Evolutionary conservation across 2,888 invertebrate species (phyloP).

Genomic region (Brassicogethes aeneus): DNA sequence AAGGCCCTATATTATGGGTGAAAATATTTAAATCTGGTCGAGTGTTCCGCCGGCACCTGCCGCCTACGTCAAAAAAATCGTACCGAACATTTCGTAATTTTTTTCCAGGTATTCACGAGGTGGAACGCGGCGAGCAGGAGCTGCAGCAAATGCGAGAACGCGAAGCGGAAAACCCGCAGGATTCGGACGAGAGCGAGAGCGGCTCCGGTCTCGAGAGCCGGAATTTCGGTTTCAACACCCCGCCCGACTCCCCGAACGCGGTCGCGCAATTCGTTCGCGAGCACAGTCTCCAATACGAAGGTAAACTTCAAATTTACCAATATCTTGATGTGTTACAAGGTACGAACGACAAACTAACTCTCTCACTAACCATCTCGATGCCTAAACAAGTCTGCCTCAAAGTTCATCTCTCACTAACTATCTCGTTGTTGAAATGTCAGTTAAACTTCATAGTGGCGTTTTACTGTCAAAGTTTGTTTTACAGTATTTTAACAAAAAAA

Average conservation of each 20-base stretch:
- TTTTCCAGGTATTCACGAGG: slow-evolving; percentile 74
- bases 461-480: too few species aligned
- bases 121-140: slow-evolving; percentile 74
- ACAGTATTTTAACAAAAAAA: too few species aligned
- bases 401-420: too few species aligned
- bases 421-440: too few species aligned
- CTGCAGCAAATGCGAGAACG: slow-evolving; percentile 51
- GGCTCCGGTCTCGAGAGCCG: slow-evolving; percentile 54
- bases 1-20: too few species aligned
- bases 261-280: slow-evolving; percentile 53
- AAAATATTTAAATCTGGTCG: too few species aligned
- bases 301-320: slow-evolving; percentile 36
- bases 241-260: slow-evolving; percentile 88
- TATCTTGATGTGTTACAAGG: slow-evolving; percentile 25
- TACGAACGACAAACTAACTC: slow-evolving; percentile 12
- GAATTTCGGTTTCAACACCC: slow-evolving; percentile 66
- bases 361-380: too few species aligned
- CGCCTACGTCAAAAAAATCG: too few species aligned
- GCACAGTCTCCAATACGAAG: slow-evolving; percentile 61
- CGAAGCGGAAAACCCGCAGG: slow-evolving; percentile 50
- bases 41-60: too few species aligned
- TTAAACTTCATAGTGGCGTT: too few species aligned
- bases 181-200: slow-evolving; percentile 56
- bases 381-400: too few species aligned
- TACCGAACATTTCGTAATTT: too few species aligned